Evolutionary conservation across 2,113 vertebrate genomes (phyloP), one percentile per base, ranked within the genome.

Genomic region (Pontoporia blainvillei): DNA sequence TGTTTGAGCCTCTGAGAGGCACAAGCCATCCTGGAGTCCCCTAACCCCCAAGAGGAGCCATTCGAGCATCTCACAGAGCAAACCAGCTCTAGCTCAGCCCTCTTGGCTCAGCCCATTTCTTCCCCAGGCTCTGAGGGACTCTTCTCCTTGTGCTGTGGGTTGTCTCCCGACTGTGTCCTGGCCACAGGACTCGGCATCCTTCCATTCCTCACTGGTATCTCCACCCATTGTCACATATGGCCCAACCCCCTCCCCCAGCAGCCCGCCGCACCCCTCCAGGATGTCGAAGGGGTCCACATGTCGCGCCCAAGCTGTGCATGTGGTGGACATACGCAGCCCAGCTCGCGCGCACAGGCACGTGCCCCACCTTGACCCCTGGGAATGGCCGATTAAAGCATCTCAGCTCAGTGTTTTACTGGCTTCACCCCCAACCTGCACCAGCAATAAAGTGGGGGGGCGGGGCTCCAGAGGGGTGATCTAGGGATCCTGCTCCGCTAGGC

Each of bases 291-390:
- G 29, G 52, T 49, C 41, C 62, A 76, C 39, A 4, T 39, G 52
- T 46, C 34, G 69, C 7, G 29, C 21, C 21, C 34, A 31, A 31
- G 46, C 4, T 34, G 46, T 84, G 41, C 11, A 6, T 1, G 2
- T 15, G 76, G 36, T 17, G 18, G 52, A 23, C 34, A 6, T 4
- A 18, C 12, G 3, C 39, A 46, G 44, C 66, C 75, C 31, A 36
- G 23, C 59, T n/a, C 1, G 2, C 52, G 34, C 21, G 9, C 54
- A 61, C 5, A 52, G 62, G 31, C 34, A 7, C 1, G 0, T 25
- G 9, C 75, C 61, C 61, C 6, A n/a, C 34, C 66, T 49, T 6
- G 0, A 4, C 21, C 10, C 23, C 31, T 4, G 73, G 72, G 27
- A 88, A 52, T 0, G 31, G 62, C 41, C 2, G 2, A 11, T 59